Base-by-base conservation (phyloP, 2,113 vertebrate species). In the Channa argus region DNA sequence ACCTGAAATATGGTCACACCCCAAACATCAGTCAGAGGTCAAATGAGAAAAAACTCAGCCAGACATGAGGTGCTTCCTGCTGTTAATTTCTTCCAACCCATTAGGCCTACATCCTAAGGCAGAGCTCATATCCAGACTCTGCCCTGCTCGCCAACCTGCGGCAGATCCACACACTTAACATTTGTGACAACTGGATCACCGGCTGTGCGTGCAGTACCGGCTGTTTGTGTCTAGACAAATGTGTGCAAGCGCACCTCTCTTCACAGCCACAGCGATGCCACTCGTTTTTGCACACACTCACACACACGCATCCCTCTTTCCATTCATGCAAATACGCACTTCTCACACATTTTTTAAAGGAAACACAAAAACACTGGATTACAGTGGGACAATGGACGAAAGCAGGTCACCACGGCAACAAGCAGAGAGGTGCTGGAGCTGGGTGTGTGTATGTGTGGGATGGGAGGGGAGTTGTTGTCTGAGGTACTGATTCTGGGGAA, bases 361-460 rank as follows among this genome's bases (percentile, higher is more conserved):
- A 79, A 81, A 56, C 33, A 70, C 68, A 77, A 80, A 38, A 74
- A 78, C 75, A 72, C 75, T 77, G 84, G 88, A 91, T 91, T 89
- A 88, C 79, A 89, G 77, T 50, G 11, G 89, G 89, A 93, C 91
- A 92, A 92, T 89, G 78, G 87, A 52, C 65, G 38, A 90, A 89
- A 88, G 67, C 88, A 85, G 89, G 93, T 94, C 91, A 91, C 93
- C 93, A 92, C 86, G 83, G 92, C 87, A 94, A 93, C 90, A 84
- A 84, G 85, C 89, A 61, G 84, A 87, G 80, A 77, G 82, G 70
- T 77, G 83, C 82, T 71, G 73, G 58, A 85, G 84, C 74, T 71
- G 83, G 66, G 83, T 82, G 74, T 88, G 80, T 84, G 82, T 79
- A 46, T 77, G 39, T 41, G 39, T 41, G 39, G 1, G 59, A 68